Evolutionary conservation across 92 coral and sea anemone species (phyloP).

Genomic region (Porites evermanni): DNA sequence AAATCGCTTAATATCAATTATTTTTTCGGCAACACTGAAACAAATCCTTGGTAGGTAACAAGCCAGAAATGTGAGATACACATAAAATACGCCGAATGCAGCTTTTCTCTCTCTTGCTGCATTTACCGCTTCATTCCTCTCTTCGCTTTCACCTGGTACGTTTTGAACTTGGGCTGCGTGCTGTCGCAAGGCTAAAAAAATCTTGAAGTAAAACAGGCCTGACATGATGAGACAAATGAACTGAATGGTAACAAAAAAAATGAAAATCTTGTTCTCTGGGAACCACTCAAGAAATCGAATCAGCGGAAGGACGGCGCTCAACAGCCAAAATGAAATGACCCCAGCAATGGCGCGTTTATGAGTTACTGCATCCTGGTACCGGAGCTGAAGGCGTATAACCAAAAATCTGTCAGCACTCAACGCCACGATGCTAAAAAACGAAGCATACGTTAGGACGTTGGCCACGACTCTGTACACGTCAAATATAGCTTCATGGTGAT

Average conservation of each 20-base stretch:
- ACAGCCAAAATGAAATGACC: background rate
- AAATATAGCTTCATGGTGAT: no score
- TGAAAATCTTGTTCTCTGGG: background rate
- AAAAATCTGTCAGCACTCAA: constrained; percentile 12
- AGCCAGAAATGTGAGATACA: background rate
- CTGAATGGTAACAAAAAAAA: background rate
- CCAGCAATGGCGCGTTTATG: background rate
- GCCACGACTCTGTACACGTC: no score
- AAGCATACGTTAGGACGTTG: background rate
- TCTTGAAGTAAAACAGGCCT: background rate
- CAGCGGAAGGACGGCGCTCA: background rate
- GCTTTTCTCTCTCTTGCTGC: background rate
- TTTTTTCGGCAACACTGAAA: background rate
- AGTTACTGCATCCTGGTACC: constrained; percentile 14
- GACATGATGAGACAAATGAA: background rate
- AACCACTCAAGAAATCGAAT: background rate
- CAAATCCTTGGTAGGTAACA: background rate
- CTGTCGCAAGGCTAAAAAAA: background rate
- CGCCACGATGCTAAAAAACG: background rate
- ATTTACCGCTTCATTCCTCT: background rate
- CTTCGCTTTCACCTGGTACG: background rate
- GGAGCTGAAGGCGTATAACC: constrained; percentile 11
- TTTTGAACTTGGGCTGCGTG: background rate
- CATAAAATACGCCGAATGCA: background rate
- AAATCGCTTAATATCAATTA: no score